Percentiles rank a stretch among this genome's conserved stretches.
phyloP scores from a whole-genome alignment of 2,797 vertebrate species.

The Diplodus puntazzo region DNA sequence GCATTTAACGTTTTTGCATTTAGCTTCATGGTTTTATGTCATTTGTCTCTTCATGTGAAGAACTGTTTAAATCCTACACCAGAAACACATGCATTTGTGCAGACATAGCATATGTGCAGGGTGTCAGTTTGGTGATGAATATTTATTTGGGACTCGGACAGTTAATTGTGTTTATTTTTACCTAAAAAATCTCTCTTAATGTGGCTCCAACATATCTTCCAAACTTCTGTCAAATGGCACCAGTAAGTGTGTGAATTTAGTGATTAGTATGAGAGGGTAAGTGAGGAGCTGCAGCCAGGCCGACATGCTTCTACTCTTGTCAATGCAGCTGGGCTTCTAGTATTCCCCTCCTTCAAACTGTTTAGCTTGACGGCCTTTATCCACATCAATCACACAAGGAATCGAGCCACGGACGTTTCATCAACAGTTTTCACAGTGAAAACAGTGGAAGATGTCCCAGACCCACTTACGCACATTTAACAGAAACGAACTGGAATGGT shows the following conservation, averaged over 20 bases:
- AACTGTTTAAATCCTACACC: conserved; percentile 1
- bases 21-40: not conserved
- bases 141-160: conserved; percentile 16
- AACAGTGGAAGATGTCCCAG: conserved; percentile 70
- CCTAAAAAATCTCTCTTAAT: not conserved
- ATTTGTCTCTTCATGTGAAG: not conserved
- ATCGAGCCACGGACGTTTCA: conserved; percentile 63
- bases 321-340: conserved; percentile 76
- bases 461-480: conserved; percentile 60
- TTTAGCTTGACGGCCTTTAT: conserved; percentile 76
- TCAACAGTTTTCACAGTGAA: conserved; percentile 61
- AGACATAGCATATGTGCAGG: conserved; percentile 5
- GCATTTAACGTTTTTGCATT: not conserved
- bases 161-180: conserved; percentile 42
- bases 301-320: conserved; percentile 57
- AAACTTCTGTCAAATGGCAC: conserved; percentile 46
- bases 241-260: conserved; percentile 39
- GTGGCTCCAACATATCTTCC: conserved; percentile 18
- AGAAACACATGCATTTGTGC: conserved; percentile 13
- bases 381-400: conserved; percentile 74
- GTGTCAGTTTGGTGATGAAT: not conserved
- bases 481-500: conserved; percentile 66
- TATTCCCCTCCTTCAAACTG: conserved; percentile 76
- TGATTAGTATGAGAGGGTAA: conserved; percentile 56
- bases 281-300: conserved; percentile 46